Conservation (phyloP, 2,888 invertebrate genomes). For the Andrena hattorfiana region DNA sequence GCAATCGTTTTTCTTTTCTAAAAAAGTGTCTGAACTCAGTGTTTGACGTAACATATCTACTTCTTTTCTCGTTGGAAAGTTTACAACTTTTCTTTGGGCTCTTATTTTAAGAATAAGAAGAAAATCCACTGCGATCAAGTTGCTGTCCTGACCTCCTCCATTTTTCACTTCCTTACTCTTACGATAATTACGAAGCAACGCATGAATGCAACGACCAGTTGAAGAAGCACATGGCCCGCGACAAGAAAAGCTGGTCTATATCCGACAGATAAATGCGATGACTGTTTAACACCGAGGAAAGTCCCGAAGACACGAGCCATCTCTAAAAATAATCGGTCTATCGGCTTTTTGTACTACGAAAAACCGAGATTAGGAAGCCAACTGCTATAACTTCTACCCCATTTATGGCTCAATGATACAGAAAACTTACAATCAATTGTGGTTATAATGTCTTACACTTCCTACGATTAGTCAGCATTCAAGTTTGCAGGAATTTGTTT, state of each 20-base stretch:
- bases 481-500: neutral
- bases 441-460: neutral
- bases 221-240: slow-evolving; percentile 58
- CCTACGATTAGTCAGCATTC: neutral
- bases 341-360: slow-evolving; percentile 39
- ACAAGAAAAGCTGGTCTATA: slow-evolving; percentile 61
- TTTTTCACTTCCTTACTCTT: slow-evolving; percentile 32
- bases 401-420: slow-evolving; percentile 9
- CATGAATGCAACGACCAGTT: slow-evolving; percentile 38
- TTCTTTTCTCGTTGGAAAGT: too few relatives aligned
- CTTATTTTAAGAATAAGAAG: slow-evolving; percentile 19
- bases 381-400: neutral
- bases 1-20: too few relatives aligned
- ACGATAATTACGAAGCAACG: slow-evolving; percentile 49
- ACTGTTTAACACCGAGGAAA: slow-evolving; percentile 65
- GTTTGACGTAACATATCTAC: too few relatives aligned
- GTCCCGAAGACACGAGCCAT: slow-evolving; percentile 63
- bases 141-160: slow-evolving; percentile 5
- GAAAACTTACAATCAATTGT: neutral
- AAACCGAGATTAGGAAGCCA: slow-evolving; percentile 30
- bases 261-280: slow-evolving; percentile 64
- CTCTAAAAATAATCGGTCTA: slow-evolving; percentile 68
- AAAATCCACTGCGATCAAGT: neutral
- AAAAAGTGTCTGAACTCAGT: too few relatives aligned
- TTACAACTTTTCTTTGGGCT: neutral